Conservation (phyloP, 2,888 invertebrate genomes). For the Lithophane socia region DNA sequence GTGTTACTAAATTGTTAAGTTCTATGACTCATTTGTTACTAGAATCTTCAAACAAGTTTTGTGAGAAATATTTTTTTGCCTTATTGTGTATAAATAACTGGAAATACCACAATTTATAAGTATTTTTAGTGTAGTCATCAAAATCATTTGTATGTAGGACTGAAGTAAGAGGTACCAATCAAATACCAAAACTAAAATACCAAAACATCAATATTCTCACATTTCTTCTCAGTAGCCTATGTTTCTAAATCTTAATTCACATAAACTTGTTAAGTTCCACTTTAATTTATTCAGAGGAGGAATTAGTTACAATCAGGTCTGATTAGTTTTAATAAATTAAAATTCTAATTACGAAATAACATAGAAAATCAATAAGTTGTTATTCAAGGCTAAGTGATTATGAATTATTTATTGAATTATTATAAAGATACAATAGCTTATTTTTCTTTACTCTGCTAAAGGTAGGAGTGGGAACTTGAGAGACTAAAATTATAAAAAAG, state of each 20-base stretch:
- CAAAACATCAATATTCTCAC: constrained; percentile 19
- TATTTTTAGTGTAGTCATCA: constrained; percentile 2
- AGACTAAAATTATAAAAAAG: background rate
- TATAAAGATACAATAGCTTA: constrained; percentile 2
- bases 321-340: constrained; percentile 30
- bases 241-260: background rate
- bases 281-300: constrained; percentile 8
- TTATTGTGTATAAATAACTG: constrained; percentile 14
- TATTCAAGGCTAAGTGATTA: constrained; percentile 49
- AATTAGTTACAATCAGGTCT: constrained; percentile 26
- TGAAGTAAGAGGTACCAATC: background rate
- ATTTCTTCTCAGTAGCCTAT: background rate
- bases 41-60: constrained; percentile 46
- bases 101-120: constrained; percentile 29
- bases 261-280: background rate
- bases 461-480: background rate
- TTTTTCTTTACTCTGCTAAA: background rate
- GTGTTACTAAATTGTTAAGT: constrained; percentile 29
- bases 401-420: constrained; percentile 41
- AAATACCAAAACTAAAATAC: too few species aligned
- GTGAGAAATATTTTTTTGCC: constrained; percentile 37
- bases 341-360: constrained; percentile 43
- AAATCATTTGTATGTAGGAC: background rate
- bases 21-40: constrained; percentile 59
- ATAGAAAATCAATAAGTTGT: constrained; percentile 21